These are phyloP conservation scores for Muscina levida DNA, from an alignment of 2,888 invertebrate genomes.

Conservation along the genomic window DNA sequence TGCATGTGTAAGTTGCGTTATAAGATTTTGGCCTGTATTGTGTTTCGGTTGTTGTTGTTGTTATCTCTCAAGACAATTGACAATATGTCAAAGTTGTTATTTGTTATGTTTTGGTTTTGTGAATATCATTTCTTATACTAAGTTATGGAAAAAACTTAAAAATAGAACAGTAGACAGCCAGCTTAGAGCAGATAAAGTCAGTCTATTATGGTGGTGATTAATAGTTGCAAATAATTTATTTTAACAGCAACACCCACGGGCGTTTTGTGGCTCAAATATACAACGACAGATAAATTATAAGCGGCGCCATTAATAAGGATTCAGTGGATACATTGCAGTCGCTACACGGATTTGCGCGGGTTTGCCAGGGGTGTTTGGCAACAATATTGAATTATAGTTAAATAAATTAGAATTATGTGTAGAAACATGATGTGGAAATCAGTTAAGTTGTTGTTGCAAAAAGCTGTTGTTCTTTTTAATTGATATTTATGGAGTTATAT, in stretches of 20 bases:
- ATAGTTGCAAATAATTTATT: conserved; percentile 13
- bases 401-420: background rate
- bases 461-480: too few relatives aligned
- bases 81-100: conserved; percentile 50
- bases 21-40: too few relatives aligned
- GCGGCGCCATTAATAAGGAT: conserved; percentile 22
- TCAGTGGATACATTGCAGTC: background rate
- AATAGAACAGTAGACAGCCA: conserved; percentile 6
- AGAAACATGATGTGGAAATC: background rate
- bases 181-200: background rate
- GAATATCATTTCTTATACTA: too few relatives aligned
- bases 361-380: background rate
- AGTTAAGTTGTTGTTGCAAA: background rate
- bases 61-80: conserved; percentile 57
- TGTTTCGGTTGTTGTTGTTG: conserved; percentile 10
- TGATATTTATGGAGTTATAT: background rate
- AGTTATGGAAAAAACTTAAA: too few relatives aligned
- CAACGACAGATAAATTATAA: background rate
- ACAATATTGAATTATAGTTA: background rate
- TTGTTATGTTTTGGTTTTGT: background rate
- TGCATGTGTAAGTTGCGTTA: too few relatives aligned
- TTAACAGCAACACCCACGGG: conserved; percentile 23
- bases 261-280: conserved; percentile 6
- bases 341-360: background rate
- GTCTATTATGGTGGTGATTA: conserved; percentile 3